Evolutionary conservation across 2,888 invertebrate species (phyloP).

Genomic region (Cybosia mesomella): DNA sequence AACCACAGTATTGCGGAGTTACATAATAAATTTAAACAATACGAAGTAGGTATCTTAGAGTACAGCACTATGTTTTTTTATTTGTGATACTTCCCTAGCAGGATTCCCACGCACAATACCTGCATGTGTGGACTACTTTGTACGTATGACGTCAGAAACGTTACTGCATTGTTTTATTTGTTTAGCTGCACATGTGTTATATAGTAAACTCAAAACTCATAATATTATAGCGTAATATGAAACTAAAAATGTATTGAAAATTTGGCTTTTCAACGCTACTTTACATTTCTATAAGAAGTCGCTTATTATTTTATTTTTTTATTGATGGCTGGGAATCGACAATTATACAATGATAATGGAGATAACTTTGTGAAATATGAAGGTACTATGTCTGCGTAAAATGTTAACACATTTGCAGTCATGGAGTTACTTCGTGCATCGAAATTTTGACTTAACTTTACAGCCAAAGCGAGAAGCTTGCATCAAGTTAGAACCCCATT

Average conservation of each 20-base stretch:
- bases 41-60: constrained; percentile 25
- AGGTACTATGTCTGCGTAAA: constrained; percentile 26
- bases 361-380: constrained; percentile 23
- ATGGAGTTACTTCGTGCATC: constrained; percentile 61
- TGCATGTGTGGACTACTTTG: constrained; percentile 68
- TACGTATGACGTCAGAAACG: constrained; percentile 61
- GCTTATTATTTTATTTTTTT: constrained; percentile 9
- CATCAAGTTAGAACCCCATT: constrained; percentile 64
- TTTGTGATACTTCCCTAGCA: constrained; percentile 45
- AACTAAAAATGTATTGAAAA: not conserved
- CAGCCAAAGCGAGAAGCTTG: constrained; percentile 53
- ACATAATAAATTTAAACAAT: constrained; percentile 39
- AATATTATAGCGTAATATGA: constrained; percentile 46
- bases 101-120: constrained; percentile 69
- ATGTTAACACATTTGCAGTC: constrained; percentile 60
- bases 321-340: constrained; percentile 8
- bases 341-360: constrained; percentile 12
- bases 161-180: constrained; percentile 66
- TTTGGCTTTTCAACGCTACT: constrained; percentile 20
- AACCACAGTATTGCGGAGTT: constrained; percentile 29
- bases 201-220: not conserved
- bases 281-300: not conserved
- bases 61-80: constrained; percentile 31
- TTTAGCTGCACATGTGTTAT: constrained; percentile 60
- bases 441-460: constrained; percentile 57